These are phyloP conservation scores for Caenorhabditis virilis DNA, from an alignment of 2,888 invertebrate genomes.

Conservation along the genomic window DNA sequence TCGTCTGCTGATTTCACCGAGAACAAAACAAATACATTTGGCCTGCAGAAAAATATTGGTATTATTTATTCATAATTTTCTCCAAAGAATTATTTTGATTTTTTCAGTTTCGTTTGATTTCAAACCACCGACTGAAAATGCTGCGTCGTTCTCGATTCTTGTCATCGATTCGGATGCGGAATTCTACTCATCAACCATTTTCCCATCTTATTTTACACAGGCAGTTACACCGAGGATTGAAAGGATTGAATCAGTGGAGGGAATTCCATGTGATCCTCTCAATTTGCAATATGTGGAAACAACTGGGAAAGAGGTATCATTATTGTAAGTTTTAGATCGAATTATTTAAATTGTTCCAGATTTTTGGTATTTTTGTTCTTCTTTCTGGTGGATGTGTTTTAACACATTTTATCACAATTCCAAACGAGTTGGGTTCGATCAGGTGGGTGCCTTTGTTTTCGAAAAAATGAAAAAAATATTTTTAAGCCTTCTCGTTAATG, in stretches of 20 bases:
- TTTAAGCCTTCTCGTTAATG: slow-evolving; percentile 15
- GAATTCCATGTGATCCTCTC: slow-evolving; percentile 24
- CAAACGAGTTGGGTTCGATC: slow-evolving; percentile 30
- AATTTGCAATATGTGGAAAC: slow-evolving; percentile 15
- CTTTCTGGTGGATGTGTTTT: slow-evolving; percentile 19
- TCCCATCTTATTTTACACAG: slow-evolving; percentile 13
- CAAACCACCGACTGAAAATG: slow-evolving; percentile 9
- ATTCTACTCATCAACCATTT: slow-evolving; percentile 16
- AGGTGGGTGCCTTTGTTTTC: slow-evolving; percentile 4
- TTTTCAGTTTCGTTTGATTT: slow-evolving; percentile 33
- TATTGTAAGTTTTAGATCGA: too few species aligned
- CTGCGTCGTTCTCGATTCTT: slow-evolving; percentile 14
- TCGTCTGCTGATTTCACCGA: slow-evolving; percentile 5
- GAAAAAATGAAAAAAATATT: background rate
- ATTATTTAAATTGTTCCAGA: slow-evolving; percentile 3
- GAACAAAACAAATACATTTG: slow-evolving; percentile 21
- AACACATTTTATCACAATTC: slow-evolving; percentile 18
- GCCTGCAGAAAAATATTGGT: slow-evolving; percentile 21
- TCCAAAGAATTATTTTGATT: background rate
- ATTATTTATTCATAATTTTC: background rate
- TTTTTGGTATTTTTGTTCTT: slow-evolving; percentile 15
- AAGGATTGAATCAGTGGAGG: slow-evolving; percentile 12
- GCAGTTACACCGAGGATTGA: slow-evolving; percentile 14
- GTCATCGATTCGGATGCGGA: slow-evolving; percentile 29
- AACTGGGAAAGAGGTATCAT: slow-evolving; percentile 7